Evolutionary conservation across 2,888 invertebrate genomes (phyloP), one percentile per base, ranked within the genome.

Genomic region (Polydrusus pterygomalis): DNA sequence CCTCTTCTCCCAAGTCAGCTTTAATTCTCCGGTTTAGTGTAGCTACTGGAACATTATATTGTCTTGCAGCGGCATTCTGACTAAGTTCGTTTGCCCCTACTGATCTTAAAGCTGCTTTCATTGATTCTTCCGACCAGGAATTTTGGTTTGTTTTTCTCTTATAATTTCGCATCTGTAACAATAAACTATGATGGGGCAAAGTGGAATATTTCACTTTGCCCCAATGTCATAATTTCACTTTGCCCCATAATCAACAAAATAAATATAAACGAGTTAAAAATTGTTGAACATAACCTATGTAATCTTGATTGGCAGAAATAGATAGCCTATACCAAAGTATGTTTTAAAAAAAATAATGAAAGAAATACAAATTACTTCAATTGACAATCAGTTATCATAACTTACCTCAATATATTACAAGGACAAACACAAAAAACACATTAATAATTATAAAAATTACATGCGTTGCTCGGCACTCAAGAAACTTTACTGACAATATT

Each of bases 11-110:
- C 45, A 45, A 45, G 1, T 45, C 63, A 20, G 25, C 43, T 64
- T 64, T 64, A 64, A 64, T 43, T 18, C 43, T 9, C 43, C 17
- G 43, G 25, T 64, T 64, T 13, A 64, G 18, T 20, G 43, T 64
- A 17, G 18, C 40, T 8, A 40, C 40, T 40, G 40, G 40, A 6
- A 40, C 40, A 8, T 8, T 40, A 40, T 6, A 40, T 40, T 40
- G 40, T 40, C 40, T 40, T 2, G 40, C 40, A 40, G 40, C 40
- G 8, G 40, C 40, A 8, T 64, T 64, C 45, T 43, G 63, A n/a
- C 2, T 18, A 2, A 64, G 20, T 20, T 64, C 45, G 6, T 64
- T 9, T 43, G 45, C 5, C n/a, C 17, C 45, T 18, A 64, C 40
- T 6, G 17, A 15, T 17, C 45, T 64, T 15, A 64, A 45, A 20